phyloP scores from a whole-genome alignment of 2,888 invertebrate species.

The Merodon equestris region DNA sequence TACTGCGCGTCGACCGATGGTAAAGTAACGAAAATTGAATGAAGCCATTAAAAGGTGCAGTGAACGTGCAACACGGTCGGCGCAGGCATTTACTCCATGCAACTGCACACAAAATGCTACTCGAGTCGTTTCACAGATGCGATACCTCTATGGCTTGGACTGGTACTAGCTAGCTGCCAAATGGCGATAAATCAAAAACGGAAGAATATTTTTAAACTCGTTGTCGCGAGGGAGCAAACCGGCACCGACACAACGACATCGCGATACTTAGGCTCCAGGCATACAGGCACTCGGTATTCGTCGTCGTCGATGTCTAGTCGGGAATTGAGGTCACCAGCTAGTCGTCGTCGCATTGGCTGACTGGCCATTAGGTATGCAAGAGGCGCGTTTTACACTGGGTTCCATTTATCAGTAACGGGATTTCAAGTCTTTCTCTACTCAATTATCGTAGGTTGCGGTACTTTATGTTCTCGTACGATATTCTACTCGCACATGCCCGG shows the following conservation, averaged over 20 bases:
- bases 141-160: neutral
- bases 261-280: constrained; percentile 5
- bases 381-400: constrained; percentile 39
- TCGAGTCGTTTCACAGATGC: constrained; percentile 6
- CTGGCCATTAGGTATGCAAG: constrained; percentile 59
- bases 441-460: constrained; percentile 64
- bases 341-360: constrained; percentile 25
- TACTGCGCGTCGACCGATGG: constrained; percentile 12
- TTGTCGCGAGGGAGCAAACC: constrained; percentile 43
- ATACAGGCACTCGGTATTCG: too few species aligned
- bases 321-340: constrained; percentile 59
- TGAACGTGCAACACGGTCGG: constrained; percentile 45
- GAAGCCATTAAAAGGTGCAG: constrained; percentile 65
- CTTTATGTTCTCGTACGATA: constrained; percentile 47
- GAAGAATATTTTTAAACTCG: constrained; percentile 61
- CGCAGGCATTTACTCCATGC: constrained; percentile 21
- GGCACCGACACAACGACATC: constrained; percentile 3
- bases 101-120: constrained; percentile 40
- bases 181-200: constrained; percentile 67
- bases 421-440: constrained; percentile 54
- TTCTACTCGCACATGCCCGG: constrained; percentile 16
- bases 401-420: constrained; percentile 65
- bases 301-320: constrained; percentile 58
- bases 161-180: constrained; percentile 37
- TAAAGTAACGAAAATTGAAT: constrained; percentile 62